Conservation (phyloP, 2,113 vertebrate species). For the Dicaeum eximium region DNA sequence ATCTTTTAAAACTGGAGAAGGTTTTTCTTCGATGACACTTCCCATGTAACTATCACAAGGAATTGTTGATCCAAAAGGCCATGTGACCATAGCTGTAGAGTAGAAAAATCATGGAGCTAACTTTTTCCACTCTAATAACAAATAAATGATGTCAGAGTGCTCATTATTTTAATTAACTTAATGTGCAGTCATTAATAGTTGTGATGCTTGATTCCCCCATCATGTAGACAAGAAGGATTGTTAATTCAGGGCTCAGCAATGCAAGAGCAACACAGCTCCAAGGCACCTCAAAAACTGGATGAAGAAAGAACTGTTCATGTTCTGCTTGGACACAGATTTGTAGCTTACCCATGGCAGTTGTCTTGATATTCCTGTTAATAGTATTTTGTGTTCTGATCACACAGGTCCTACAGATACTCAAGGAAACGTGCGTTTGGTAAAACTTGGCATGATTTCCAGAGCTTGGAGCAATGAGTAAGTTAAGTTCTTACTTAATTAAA, state of each 20-base stretch:
- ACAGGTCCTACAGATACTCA: background rate
- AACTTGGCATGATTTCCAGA: background rate
- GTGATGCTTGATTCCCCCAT: background rate
- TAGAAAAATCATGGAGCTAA: background rate
- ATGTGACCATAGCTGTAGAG: background rate
- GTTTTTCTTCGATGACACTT: background rate
- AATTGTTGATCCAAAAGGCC: background rate
- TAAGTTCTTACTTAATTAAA: conserved; percentile 25
- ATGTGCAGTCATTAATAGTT: background rate
- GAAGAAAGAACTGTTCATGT: background rate
- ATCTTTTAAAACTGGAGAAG: background rate
- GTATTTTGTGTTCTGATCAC: background rate
- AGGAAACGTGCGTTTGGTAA: background rate
- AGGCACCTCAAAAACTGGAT: background rate
- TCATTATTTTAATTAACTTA: background rate
- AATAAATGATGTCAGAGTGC: background rate
- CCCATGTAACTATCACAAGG: background rate
- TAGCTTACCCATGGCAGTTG: background rate
- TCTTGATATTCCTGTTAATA: background rate
- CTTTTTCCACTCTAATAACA: background rate
- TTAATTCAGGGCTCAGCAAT: background rate
- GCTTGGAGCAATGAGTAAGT: background rate
- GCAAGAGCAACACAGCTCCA: background rate
- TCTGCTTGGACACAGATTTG: background rate
- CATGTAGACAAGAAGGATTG: background rate